These are phyloP conservation scores for Halcyon leucocephala DNA, from an alignment of 2,797 vertebrate species.

Conservation along the genomic window DNA sequence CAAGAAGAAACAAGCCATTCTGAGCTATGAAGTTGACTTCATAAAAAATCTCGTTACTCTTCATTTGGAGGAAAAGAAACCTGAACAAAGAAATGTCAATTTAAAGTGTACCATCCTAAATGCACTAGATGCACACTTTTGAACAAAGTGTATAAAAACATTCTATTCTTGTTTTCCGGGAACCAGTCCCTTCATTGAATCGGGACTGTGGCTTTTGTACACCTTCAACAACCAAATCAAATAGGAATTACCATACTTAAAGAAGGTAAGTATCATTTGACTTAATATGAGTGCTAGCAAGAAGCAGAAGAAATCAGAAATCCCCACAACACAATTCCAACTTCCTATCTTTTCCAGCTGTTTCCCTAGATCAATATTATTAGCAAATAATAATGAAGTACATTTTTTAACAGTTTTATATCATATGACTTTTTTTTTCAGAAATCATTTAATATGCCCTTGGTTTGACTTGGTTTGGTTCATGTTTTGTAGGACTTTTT, in stretches of 20 bases:
- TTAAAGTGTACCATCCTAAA: background rate
- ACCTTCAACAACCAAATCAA: background rate
- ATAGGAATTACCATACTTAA: background rate
- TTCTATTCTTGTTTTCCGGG: background rate
- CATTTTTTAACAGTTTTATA: background rate
- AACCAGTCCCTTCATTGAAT: background rate
- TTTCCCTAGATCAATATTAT: background rate
- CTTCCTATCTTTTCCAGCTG: background rate
- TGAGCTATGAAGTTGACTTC: background rate
- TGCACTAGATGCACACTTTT: background rate
- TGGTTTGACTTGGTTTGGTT: background rate
- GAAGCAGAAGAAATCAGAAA: background rate
- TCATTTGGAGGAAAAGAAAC: background rate
- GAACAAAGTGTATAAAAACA: background rate
- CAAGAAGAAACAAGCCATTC: background rate
- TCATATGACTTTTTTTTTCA: background rate
- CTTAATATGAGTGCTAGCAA: background rate
- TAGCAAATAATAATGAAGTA: background rate
- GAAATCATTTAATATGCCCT: background rate
- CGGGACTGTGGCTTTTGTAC: background rate
- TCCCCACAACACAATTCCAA: background rate
- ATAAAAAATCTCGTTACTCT: background rate
- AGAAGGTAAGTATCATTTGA: background rate
- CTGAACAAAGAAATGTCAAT: background rate
- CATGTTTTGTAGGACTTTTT: background rate